Base-by-base conservation (phyloP, 1,140 invertebrate genomes). In the Phenacoccus solenopsis region DNA sequence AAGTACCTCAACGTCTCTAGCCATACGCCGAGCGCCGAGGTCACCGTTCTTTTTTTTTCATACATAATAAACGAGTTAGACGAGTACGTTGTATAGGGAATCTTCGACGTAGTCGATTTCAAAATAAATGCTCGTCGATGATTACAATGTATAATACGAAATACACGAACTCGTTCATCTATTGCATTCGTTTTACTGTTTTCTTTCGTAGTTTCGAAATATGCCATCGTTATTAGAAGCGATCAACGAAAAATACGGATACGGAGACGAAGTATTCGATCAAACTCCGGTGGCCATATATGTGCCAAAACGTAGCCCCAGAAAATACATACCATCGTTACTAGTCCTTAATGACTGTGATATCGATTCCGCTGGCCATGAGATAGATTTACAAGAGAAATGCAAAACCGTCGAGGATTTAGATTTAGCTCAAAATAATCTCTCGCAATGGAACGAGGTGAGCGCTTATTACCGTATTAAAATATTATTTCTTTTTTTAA, bases 291-390 rank as follows among this genome's bases (percentile, higher is more conserved):
- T 90, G 59, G 87, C 88, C 71, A 91, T 93, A 74, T 92, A 89
- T 77, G 89, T 92, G 75, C 90, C 89, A 24, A 90, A 90, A 75
- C 84, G 88, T 68, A 88, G 88, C 1, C 90, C 90, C 1, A 82
- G 90, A 38, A 81, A 84, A 72, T 82, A 85, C 74, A 88, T 94
- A 67, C 92, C 92, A 7, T 87, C 89, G 0, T 80, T 92, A n/a
- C 79, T 95, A 68, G 90, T 93, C 56, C 82, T 94, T n/a, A 92
- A 93, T 75, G 90, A 92, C 76, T 92, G 90, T 78, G 88, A 91
- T 77, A 94, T 94, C 72, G 87, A 90, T 72, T 87, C 85, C 72
- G 90, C 90, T 57, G 93, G 93, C n/a, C 88, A 90, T 76, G 86
- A 88, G 21, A 82, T 85, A 35, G 85, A 87, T 68, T 80, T 96